Percentiles rank a stretch among this genome's conserved stretches.
Conservation (phyloP, 30 jellyfish, hydroid and myxozoan species). For the Calvadosia cruxmelitensis region DNA sequence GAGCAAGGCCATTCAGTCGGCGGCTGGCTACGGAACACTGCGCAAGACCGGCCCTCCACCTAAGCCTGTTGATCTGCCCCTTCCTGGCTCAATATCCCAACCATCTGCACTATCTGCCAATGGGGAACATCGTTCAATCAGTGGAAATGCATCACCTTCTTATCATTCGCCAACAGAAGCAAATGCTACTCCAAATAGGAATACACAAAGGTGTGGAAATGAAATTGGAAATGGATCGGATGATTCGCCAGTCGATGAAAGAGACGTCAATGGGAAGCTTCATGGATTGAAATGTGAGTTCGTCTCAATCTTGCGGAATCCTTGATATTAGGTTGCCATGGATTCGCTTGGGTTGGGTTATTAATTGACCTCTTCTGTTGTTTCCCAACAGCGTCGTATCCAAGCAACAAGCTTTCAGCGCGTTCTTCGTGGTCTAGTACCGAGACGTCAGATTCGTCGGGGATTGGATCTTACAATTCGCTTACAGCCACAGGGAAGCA, state of each 20-base stretch:
- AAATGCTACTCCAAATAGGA: slow-evolving; percentile 9
- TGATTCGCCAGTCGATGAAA: too few relatives aligned
- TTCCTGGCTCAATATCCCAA: slow-evolving; percentile 14
- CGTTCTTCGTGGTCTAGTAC: slow-evolving; percentile 91
- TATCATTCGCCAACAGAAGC: slow-evolving; percentile 9
- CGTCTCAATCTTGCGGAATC: too few relatives aligned
- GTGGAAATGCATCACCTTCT: slow-evolving; percentile 9
- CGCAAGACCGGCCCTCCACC: slow-evolving; percentile 83
- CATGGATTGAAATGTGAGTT: too few relatives aligned
- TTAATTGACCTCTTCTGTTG: too few relatives aligned
- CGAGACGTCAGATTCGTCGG: slow-evolving; percentile 92
- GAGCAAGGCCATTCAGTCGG: slow-evolving; percentile 29
- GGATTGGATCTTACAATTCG: slow-evolving; percentile 90
- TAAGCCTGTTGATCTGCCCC: slow-evolving; percentile 81
- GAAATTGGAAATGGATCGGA: too few relatives aligned
- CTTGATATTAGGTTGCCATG: too few relatives aligned
- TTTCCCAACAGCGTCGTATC: too few relatives aligned
- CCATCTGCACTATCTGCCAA: slow-evolving; percentile 1
- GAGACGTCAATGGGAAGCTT: too few relatives aligned
- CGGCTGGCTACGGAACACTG: slow-evolving; percentile 56
- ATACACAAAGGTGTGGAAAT: too few relatives aligned
- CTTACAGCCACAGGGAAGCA: slow-evolving; percentile 25
- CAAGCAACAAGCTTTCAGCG: slow-evolving; percentile 13
- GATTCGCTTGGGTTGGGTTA: too few relatives aligned
- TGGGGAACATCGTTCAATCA: too few relatives aligned